Evolutionary conservation across 1,140 invertebrate species (phyloP), one percentile per base, ranked within the genome.

Genomic region (Lordiphosa mommai): DNA sequence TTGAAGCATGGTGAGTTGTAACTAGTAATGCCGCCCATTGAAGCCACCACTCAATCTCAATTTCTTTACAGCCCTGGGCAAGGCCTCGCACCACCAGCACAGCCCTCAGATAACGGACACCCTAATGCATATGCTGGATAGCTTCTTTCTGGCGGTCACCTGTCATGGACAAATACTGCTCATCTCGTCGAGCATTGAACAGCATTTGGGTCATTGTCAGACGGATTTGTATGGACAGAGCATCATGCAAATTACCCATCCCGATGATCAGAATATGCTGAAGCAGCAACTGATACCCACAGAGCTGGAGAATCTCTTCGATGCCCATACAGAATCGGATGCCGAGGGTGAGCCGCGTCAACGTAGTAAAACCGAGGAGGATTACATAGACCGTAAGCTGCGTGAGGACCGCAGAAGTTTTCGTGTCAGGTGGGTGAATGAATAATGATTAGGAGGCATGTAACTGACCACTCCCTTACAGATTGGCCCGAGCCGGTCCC

Each of bases 141-240:
- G 93, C 7, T 96, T 96, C 72, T 90, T 97, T 46, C 87, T 98
- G 38, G 93, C 97, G 3, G 90, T 96, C 1, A 95, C 95, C 0
- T 93, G 93, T 55, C 92, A 92, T 55, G 96, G 96, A 0, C 94
- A 96, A 82, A 94, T 98, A 47, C 92, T 98, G n/a, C 95, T 96
- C 70, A 93, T 97, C 4, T 96, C 96, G 12, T 91, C 93, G 37
- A 95, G 94, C 59, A 93, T 98, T 2, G 94, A 96, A 66, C 92
- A 94, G 65, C 92, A 95, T 57, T 90, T 98, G 40, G 95, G 96
- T 36, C 95, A 97, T 88, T 92, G 93, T 46, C 95, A 96, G 95
- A 92, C 93, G 60, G 96, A 98, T 67, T 90, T 97, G 37, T 92
- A 97, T 84, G 96, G 96, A 0, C 94, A 96, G 76, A 95, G 93